These are phyloP conservation scores for Turdus rufiventris DNA, from an alignment of 2,113 vertebrate genomes.

Conservation along the genomic window DNA sequence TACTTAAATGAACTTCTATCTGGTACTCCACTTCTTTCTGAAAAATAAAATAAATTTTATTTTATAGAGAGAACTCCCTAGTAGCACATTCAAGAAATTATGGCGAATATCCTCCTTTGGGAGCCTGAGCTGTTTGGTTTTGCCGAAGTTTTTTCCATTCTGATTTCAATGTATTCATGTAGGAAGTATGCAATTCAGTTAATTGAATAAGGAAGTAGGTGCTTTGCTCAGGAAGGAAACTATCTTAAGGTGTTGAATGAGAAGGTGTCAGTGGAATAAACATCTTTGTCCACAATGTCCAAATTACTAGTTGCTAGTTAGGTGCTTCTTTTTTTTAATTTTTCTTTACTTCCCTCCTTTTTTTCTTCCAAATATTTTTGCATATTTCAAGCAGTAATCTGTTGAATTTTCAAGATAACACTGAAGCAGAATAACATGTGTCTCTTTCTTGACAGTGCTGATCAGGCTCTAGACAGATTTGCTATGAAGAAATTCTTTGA, in stretches of 20 bases:
- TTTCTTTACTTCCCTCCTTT: neutral
- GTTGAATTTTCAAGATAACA: neutral
- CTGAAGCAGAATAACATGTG: neutral
- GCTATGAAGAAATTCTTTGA: conserved; percentile 99
- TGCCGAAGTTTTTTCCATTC: neutral
- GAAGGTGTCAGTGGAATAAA: neutral
- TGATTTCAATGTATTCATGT: neutral
- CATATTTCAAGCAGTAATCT: neutral
- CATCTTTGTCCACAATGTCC: neutral
- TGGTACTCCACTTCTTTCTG: neutral
- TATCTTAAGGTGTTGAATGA: neutral
- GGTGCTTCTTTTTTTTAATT: neutral
- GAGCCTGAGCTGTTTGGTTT: neutral
- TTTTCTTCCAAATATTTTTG: neutral
- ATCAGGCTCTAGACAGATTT: conserved; percentile 95
- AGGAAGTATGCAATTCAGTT: neutral
- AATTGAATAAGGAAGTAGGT: neutral
- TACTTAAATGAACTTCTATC: neutral
- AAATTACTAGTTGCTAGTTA: neutral
- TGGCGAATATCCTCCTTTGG: neutral
- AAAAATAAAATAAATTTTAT: neutral
- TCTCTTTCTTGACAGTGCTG: conserved; percentile 79
- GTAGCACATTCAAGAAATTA: neutral
- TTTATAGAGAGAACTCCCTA: neutral
- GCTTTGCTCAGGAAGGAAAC: neutral